These are phyloP conservation scores for Pollenia angustigena DNA, from an alignment of 2,888 invertebrate species.

Conservation along the genomic window DNA sequence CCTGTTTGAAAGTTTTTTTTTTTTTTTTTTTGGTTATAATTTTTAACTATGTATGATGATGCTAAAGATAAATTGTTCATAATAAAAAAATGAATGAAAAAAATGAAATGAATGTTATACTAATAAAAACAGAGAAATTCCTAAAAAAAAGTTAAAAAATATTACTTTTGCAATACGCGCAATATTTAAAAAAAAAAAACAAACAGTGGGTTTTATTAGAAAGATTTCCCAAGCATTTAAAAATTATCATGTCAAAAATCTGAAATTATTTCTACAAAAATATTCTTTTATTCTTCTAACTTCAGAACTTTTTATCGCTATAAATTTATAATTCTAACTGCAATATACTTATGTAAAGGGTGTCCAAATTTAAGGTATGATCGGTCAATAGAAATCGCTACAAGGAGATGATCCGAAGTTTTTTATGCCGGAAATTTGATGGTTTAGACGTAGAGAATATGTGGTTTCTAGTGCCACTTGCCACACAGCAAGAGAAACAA, in stretches of 20 bases:
- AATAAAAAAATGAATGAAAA: conserved; percentile 39
- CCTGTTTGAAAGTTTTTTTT: conserved; percentile 24
- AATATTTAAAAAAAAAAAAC: conserved; percentile 6
- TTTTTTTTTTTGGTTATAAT: conserved; percentile 28
- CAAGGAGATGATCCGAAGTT: too few relatives aligned
- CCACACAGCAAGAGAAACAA: too few relatives aligned
- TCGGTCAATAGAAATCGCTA: too few relatives aligned
- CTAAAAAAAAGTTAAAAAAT: conserved; percentile 58
- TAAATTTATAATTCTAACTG: too few relatives aligned
- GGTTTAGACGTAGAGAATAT: too few relatives aligned
- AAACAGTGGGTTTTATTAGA: conserved; percentile 50
- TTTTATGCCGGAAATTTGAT: too few relatives aligned
- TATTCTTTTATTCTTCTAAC: too few relatives aligned
- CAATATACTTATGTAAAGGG: too few relatives aligned
- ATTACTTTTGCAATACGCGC: conserved; percentile 41
- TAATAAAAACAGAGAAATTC: conserved; percentile 47
- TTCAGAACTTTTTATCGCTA: too few relatives aligned
- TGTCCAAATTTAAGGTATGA: too few relatives aligned
- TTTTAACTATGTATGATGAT: conserved; percentile 64
- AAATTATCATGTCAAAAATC: neutral
- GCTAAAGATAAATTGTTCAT: conserved; percentile 68
- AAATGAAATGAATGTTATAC: conserved; percentile 12
- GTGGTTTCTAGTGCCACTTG: too few relatives aligned
- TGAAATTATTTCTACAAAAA: too few relatives aligned
- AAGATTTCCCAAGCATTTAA: conserved; percentile 2